Conservation (phyloP, 92 coral and sea anemone genomes). For the Diadumene lineata region DNA sequence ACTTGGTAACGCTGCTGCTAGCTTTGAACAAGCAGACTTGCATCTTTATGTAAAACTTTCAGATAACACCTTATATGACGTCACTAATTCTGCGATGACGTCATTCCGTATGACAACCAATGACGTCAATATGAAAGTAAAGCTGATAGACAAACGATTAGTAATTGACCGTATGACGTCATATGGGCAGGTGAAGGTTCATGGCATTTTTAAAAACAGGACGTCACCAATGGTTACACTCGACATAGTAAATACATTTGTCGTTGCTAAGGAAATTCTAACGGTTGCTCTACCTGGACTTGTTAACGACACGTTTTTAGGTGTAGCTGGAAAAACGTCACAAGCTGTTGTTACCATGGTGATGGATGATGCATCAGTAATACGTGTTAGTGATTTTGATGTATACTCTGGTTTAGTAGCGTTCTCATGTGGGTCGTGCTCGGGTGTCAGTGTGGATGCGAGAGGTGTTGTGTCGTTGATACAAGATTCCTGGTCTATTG, state of each 20-base stretch:
- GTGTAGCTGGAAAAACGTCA: conserved; percentile 32
- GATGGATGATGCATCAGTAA: conserved; percentile 55
- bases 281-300: conserved; percentile 43
- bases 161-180: conserved; percentile 34
- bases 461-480: conserved; percentile 48
- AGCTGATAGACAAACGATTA: conserved; percentile 35
- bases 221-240: conserved; percentile 34
- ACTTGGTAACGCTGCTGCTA: conserved; percentile 45
- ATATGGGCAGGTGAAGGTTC: conserved; percentile 39
- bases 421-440: conserved; percentile 28
- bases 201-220: conserved; percentile 43
- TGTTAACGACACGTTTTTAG: conserved; percentile 49
- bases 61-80: conserved; percentile 52
- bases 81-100: conserved; percentile 39
- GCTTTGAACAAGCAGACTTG: conserved; percentile 55
- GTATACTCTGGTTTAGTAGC: conserved; percentile 39
- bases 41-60: conserved; percentile 41
- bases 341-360: conserved; percentile 45
- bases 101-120: conserved; percentile 45
- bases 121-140: conserved; percentile 53
- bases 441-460: conserved; percentile 24
- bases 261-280: conserved; percentile 31
- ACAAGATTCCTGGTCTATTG: conserved; percentile 40
- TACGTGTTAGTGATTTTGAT: conserved; percentile 46
- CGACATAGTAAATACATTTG: conserved; percentile 31